Percentiles rank a stretch among this genome's conserved stretches.
phyloP scores from a whole-genome alignment of 2,797 vertebrate species.

The Borostomias antarcticus region DNA sequence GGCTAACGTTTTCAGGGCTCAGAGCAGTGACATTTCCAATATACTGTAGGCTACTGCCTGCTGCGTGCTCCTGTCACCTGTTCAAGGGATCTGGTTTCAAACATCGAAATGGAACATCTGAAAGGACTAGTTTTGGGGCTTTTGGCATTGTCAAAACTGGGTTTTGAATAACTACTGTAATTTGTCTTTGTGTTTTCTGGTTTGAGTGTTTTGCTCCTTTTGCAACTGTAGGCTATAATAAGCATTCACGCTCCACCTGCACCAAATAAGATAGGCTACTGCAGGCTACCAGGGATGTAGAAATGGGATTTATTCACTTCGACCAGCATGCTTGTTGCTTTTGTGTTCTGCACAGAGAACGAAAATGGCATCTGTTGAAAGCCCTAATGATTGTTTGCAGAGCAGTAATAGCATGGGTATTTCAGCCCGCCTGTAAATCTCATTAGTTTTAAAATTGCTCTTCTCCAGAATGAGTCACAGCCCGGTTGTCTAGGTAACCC shows the following conservation, averaged over 20 bases:
- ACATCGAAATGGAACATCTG: not conserved
- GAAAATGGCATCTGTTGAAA: conserved; percentile 17
- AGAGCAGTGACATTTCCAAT: conserved; percentile 25
- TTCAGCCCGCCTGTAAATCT: conserved; percentile 66
- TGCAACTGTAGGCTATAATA: no score
- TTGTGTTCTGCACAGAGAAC: conserved; percentile 4
- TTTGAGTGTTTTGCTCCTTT: no score
- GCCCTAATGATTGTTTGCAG: conserved; percentile 45
- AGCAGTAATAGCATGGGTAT: conserved; percentile 51
- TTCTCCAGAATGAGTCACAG: conserved; percentile 66
- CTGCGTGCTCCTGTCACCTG: not conserved
- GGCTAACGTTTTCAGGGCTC: conserved; percentile 30
- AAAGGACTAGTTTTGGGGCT: not conserved
- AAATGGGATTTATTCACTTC: not conserved
- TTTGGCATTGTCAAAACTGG: no score
- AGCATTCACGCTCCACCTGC: no score
- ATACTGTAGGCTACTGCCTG: conserved; percentile 17
- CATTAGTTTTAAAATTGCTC: conserved; percentile 73
- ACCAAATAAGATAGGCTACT: not conserved
- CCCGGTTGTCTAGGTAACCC: conserved; percentile 76
- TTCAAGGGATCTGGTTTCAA: not conserved
- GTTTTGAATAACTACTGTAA: no score
- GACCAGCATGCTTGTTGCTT: conserved; percentile 1
- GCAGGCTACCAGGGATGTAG: not conserved
- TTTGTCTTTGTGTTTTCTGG: no score